A percentile compares a stretch with the other conserved stretches of the same genome.
These are phyloP conservation scores for Mohoua ochrocephala DNA, from an alignment of 2,113 vertebrate genomes.

Conservation along the genomic window DNA sequence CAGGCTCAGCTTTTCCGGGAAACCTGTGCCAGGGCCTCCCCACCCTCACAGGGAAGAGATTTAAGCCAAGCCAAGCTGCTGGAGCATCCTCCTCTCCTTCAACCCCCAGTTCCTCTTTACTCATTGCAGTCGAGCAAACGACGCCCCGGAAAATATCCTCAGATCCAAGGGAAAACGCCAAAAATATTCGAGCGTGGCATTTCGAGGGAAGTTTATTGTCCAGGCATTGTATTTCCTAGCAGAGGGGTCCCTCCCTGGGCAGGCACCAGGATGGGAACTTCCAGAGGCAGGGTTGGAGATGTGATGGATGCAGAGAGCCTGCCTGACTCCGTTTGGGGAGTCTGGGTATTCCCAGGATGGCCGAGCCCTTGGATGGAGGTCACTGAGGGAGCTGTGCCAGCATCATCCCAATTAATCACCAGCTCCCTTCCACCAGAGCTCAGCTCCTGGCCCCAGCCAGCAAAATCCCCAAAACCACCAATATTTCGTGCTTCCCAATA, in stretches of 20 bases:
- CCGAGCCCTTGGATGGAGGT: neutral
- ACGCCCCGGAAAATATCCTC: fast-evolving
- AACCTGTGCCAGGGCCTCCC: neutral
- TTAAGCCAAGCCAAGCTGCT: neutral
- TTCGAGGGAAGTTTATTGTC: neutral
- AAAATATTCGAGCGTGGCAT: neutral
- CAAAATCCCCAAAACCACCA: neutral
- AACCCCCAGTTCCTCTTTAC: neutral
- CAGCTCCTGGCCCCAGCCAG: neutral
- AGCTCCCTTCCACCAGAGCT: neutral
- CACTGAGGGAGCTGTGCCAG: neutral
- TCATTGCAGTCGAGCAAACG: neutral
- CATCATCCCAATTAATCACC: neutral
- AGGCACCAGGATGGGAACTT: neutral
- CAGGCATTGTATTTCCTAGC: neutral
- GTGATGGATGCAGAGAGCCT: neutral
- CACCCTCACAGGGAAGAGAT: neutral
- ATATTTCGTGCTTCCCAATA: fast-evolving
- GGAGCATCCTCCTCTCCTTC: neutral
- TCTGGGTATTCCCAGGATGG: neutral
- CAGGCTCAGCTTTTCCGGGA: neutral
- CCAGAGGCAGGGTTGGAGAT: neutral
- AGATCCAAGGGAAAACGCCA: neutral
- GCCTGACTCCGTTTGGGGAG: neutral
- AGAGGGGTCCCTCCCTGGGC: neutral